Base-by-base conservation (phyloP, 2,888 invertebrate species). In the Drosophila neutralis region DNA sequence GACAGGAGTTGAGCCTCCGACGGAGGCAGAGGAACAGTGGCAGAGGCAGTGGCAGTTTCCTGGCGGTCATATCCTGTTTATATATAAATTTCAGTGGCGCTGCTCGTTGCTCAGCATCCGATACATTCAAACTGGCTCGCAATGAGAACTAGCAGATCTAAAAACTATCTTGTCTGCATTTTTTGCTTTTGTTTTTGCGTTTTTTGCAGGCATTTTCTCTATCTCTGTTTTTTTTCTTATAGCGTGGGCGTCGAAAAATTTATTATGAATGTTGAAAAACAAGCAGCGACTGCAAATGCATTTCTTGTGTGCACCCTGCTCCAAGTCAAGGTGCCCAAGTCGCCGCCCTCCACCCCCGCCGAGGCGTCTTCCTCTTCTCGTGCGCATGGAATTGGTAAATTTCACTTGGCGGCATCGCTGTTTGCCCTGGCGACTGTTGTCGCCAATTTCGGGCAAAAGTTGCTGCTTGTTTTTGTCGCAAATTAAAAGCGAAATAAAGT, bases 401-500 rank as follows among this genome's bases (percentile, higher is more conserved):
- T 89, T 89, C 79, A 85, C 89, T 89, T 89, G 85, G 49, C 67
- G 61, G 57, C 65, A 53, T 73, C 65, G 81, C 49, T 59, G 52
- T 24, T 54, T 68, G 60, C 61, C 42, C 76, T 29, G 60, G 61
- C 72, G 72, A 63, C 72, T 57, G 21, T 70, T 73, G 79, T 69
- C 80, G 69, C 73, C 81, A 67, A 69, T 75, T 57, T 29, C 10
- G 6, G 80, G 76, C 65, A 69, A 73, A 69, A 45, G 63, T 78
- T 74, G 60, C 75, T 59, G 80, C 82, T 82, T 82, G 85, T 83
- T 87, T 89, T 87, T 85, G 81, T 86, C 83, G 69, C 88, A 86
- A 86, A 86, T 86, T 86, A 87, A 85, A 89, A 89, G 77, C 75
- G 85, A 89, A 89, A 87, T 81, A 89, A 82, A 87, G 81, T 87